Percentiles rank a stretch among this genome's conserved stretches.
Evolutionary conservation across 2,888 invertebrate species (phyloP).

Genomic region (Torymus tubicola): DNA sequence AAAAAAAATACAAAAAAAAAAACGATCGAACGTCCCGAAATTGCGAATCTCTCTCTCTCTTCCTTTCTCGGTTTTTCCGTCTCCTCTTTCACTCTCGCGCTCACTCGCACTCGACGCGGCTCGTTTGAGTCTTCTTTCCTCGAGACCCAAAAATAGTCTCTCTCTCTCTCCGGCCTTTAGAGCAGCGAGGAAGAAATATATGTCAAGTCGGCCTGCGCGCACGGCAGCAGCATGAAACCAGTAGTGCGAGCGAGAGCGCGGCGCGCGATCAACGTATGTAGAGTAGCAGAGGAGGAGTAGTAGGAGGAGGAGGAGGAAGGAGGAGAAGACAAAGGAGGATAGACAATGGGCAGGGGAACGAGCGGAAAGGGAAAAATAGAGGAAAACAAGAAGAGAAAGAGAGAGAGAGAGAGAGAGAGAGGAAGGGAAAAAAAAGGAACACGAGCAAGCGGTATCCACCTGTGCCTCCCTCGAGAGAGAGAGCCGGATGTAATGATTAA

Average conservation of each 20-base stretch:
- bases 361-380: constrained; percentile 11
- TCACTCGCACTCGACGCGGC: not conserved
- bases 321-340: constrained; percentile 15
- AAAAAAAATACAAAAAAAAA: too few relatives aligned
- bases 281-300: too few relatives aligned
- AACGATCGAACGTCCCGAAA: too few relatives aligned
- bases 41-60: too few relatives aligned
- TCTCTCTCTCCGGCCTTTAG: not conserved
- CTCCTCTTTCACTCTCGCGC: not conserved
- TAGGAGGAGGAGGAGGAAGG: not conserved
- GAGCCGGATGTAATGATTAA: constrained; percentile 14
- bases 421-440: not conserved
- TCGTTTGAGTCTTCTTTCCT: not conserved
- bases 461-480: not conserved
- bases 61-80: not conserved
- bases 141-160: constrained; percentile 41
- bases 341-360: constrained; percentile 23
- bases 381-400: not conserved
- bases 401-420: not conserved
- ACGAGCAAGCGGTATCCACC: too few relatives aligned
- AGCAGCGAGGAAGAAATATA: constrained; percentile 67
- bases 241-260: too few relatives aligned
- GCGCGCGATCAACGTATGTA: too few relatives aligned
- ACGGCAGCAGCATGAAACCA: too few relatives aligned
- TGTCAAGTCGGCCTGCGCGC: constrained; percentile 65